Evolutionary conservation across 2,113 vertebrate genomes (phyloP), one percentile per base, ranked within the genome.

Genomic region (Halcyon malimbica): DNA sequence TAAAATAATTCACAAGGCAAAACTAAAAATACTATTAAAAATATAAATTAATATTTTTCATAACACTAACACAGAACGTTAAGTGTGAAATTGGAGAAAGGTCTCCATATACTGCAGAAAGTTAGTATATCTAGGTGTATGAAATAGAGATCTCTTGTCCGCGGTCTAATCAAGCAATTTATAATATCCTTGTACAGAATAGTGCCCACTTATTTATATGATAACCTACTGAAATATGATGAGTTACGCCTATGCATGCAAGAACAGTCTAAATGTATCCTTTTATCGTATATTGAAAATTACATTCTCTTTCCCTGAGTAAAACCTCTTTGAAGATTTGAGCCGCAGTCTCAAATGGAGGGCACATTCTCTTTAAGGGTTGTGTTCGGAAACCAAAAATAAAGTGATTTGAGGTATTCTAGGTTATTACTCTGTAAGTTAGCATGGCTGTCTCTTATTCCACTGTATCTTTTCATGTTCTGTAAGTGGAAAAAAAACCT

Each of bases 391-490:
- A 88, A 79, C 18, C 51, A 83, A 78, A 76, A 37, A 25, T 70
- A 48, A 80, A 93, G 41, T 35, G 21, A 57, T 78, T 68, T 59
- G 79, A 63, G 76, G 4, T 65, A 84, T 87, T 94, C 84, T 53
- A 74, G 33, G 42, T 79, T 97, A 94, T 81, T 96, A 54, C 88
- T 87, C 21, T 92, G 51, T 71, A 89, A 70, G 74, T 69, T 71
- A 50, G 16, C 0, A 1, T 69, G 51, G 67, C 71, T 62, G 48
- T 73, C 39, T 88, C 48, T 59, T 56, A 76, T 25, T 94, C 21
- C 42, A 95, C 70, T 93, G 44, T 95, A 41, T 83, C 73, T 96
- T 94, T 93, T 96, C 77, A 25, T 68, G 63, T 94, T 95, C 82
- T 95, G 1, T 67, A 68, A 96, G 92, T 95, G 85, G 8, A 51